A percentile compares a stretch with the other conserved stretches of the same genome.
Evolutionary conservation across 1,140 invertebrate genomes (phyloP).

Genomic region (Himalopsyche phryganea): DNA sequence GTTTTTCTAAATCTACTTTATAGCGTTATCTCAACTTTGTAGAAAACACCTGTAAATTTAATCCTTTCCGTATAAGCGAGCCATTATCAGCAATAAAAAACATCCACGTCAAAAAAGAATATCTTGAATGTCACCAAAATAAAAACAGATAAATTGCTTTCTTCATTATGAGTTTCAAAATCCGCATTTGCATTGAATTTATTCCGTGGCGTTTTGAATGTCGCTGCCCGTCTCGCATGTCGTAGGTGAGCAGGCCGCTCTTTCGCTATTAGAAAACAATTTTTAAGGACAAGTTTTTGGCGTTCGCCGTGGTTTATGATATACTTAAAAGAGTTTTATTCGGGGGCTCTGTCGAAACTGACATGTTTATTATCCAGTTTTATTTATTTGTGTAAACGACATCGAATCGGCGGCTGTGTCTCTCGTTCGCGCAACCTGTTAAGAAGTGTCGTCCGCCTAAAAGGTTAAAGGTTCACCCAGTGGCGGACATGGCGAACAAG

Average conservation of each 20-base stretch:
- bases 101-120: neutral
- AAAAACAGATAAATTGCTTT: no score
- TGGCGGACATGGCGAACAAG: neutral
- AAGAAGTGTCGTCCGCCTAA: conserved; percentile 9
- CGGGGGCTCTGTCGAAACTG: conserved; percentile 15
- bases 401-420: conserved; percentile 2
- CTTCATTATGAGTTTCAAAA: no score
- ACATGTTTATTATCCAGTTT: conserved; percentile 30
- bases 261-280: no score
- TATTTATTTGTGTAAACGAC: conserved; percentile 23
- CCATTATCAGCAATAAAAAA: conserved; percentile 2
- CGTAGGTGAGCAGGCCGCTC: no score
- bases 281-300: neutral
- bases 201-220: no score
- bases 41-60: no score
- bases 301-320: conserved; percentile 5
- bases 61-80: neutral
- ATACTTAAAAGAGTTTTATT: conserved; percentile 6
- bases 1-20: no score
- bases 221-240: no score
- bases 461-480: conserved; percentile 24
- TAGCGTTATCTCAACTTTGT: no score
- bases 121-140: no score
- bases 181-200: no score
- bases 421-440: conserved; percentile 14